Evolutionary conservation across 2,888 invertebrate genomes (phyloP).

Genomic region (Drosophila quinaria): DNA sequence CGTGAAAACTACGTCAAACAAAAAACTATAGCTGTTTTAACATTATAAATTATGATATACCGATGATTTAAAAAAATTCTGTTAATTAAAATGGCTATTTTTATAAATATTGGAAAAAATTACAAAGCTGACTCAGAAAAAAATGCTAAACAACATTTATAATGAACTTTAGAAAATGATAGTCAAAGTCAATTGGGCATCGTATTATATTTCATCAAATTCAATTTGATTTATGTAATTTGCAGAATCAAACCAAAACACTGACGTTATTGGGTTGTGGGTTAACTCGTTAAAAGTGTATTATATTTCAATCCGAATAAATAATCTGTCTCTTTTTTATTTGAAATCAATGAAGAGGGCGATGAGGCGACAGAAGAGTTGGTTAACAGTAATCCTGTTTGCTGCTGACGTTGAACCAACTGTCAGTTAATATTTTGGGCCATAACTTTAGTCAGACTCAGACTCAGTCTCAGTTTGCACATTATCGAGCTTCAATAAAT

Average conservation of each 20-base stretch:
- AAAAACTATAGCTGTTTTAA: too few species aligned
- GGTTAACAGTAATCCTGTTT: neutral
- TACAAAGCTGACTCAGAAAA: too few species aligned
- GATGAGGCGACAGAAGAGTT: neutral
- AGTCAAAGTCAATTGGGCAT: neutral
- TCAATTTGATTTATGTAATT: neutral
- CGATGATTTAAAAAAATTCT: too few species aligned
- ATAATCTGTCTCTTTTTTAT: neutral
- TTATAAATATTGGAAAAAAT: too few species aligned
- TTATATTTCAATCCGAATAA: neutral
- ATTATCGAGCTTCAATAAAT: conserved; percentile 47
- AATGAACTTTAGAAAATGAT: neutral
- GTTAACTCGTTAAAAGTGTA: neutral
- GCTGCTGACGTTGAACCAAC: conserved; percentile 12
- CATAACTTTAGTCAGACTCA: conserved; percentile 7
- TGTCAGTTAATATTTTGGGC: conserved; percentile 23
- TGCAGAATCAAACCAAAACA: neutral
- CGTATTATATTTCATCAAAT: neutral
- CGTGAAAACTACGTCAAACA: too few species aligned
- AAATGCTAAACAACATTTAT: neutral
- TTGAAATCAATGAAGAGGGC: conserved; percentile 7
- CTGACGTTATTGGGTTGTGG: neutral
- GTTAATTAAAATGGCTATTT: too few species aligned
- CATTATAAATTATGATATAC: too few species aligned
- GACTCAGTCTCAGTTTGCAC: neutral